Base-by-base conservation (phyloP, 1,140 invertebrate genomes). In the Calycopis cecrops region DNA sequence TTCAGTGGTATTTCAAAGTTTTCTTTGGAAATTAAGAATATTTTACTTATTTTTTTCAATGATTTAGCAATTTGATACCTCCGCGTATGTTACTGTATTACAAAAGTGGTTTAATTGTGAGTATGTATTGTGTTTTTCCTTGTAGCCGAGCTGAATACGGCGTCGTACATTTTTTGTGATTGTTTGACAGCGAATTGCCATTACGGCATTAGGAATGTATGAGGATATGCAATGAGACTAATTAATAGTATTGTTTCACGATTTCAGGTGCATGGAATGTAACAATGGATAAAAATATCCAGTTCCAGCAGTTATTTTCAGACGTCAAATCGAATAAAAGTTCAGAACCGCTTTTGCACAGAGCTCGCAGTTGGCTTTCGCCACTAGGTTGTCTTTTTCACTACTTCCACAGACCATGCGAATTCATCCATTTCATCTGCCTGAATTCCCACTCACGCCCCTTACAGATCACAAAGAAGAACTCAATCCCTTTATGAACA, bases 261-360 rank as follows among this genome's bases (percentile, higher is more conserved):
- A 28, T 76, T 84, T 34, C 70, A 84, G 80, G 65, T 78, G 66
- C 60, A 76, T 78, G 80, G 75, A 74, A 84, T 84, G 80, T 74
- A 65, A 77, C 48, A 59, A 78, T 76, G 74, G 79, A 71, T 54
- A 54, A 55, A 56, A 57, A 52, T 52, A 55, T 61, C 47, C 42
- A n/a, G 44, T 51, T 52, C 50, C 62, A 65, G 57, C 63, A 59
- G 49, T 52, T 40, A 42, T 33, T 48, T 50, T 52, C 34, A 55
- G 55, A 11, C 50, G 62, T 58, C 57, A 63, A 35, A 47, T 69
- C 69, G 51, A 69, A 57, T 62, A 67, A 42, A 57, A 72, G 66
- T 53, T 61, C 63, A 33, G 64, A 63, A 44, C 28, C 61, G 57
- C 55, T 59, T 52, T 54, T 51, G 51, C 48, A 52, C 49, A 67